Evolutionary conservation across 2,113 vertebrate species (phyloP).

Genomic region (Gambusia holbrooki): DNA sequence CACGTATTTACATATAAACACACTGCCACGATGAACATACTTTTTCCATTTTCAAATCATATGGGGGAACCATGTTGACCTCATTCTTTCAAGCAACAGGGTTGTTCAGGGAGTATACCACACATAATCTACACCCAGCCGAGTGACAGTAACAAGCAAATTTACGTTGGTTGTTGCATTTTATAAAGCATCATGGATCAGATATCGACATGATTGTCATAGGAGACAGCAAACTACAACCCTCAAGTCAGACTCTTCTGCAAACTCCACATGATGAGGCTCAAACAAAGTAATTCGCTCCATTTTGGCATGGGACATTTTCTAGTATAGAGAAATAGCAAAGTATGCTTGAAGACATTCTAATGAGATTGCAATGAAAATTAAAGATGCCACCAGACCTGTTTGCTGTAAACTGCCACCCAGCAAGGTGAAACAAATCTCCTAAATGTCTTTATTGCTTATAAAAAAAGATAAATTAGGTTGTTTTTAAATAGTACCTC

Average conservation of each 20-base stretch:
- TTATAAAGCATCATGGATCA: background rate
- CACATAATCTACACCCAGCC: background rate
- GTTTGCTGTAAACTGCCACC: too few relatives aligned
- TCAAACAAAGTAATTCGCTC: conserved; percentile 23
- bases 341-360: background rate
- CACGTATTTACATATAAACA: conserved; percentile 32
- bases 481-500: too few relatives aligned
- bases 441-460: too few relatives aligned
- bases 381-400: background rate
- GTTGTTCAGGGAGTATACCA: background rate
- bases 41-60: conserved; percentile 38
- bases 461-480: too few relatives aligned
- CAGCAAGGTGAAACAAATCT: too few relatives aligned
- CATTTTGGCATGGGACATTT: background rate
- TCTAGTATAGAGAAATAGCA: background rate
- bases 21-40: conserved; percentile 14
- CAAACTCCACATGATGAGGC: background rate
- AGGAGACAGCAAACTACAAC: background rate
- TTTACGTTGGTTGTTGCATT: background rate
- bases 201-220: background rate
- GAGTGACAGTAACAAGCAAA: background rate
- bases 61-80: conserved; percentile 62
- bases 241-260: background rate
- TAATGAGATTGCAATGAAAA: background rate
- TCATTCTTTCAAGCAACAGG: conserved; percentile 66